These are phyloP conservation scores for Drosophila willistoni DNA, from an alignment of 1,140 invertebrate species.

Conservation along the genomic window DNA sequence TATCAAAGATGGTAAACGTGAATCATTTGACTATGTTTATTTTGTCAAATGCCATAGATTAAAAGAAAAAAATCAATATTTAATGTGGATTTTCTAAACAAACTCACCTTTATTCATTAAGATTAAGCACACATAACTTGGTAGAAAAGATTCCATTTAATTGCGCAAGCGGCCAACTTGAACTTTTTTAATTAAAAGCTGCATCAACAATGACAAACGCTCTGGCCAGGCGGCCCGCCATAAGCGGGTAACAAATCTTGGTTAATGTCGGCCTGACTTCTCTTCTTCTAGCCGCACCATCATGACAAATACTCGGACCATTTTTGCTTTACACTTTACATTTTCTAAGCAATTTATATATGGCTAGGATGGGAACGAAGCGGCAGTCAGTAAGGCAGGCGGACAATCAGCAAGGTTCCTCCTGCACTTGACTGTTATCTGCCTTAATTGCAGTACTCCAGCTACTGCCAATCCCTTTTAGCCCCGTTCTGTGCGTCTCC, in stretches of 20 bases:
- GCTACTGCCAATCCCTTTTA: conserved; percentile 7
- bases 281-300: conserved; percentile 42
- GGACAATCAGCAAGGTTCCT: conserved; percentile 26
- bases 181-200: conserved; percentile 80
- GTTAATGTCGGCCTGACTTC: conserved; percentile 69
- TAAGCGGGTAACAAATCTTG: conserved; percentile 74
- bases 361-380: conserved; percentile 16
- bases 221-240: conserved; percentile 29
- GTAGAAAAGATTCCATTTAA: conserved; percentile 40
- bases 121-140: conserved; percentile 43
- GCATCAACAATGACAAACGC: conserved; percentile 62
- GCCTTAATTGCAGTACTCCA: conserved; percentile 66
- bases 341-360: conserved; percentile 79
- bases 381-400: conserved; percentile 19
- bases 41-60: background rate
- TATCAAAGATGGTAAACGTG: no score
- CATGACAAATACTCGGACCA: conserved; percentile 71
- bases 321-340: conserved; percentile 59
- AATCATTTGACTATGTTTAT: background rate
- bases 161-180: conserved; percentile 48
- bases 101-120: conserved; percentile 31
- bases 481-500: background rate
- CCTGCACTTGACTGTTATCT: conserved; percentile 79
- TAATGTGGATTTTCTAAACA: background rate
- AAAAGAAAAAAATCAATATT: background rate